Evolutionary conservation across 2,113 vertebrate species (phyloP).

Genomic region (Carettochelys insculpta): DNA sequence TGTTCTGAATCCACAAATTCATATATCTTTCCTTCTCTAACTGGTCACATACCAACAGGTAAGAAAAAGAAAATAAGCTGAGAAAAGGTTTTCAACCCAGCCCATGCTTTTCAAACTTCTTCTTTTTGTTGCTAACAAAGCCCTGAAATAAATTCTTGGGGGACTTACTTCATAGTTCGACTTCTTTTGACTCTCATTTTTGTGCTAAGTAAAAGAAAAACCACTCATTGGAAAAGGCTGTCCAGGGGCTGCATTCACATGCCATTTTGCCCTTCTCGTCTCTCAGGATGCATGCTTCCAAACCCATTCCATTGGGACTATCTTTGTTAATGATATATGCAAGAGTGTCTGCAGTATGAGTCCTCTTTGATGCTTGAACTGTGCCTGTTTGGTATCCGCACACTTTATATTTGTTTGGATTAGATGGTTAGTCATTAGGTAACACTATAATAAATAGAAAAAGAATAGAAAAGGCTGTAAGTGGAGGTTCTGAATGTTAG

Average conservation of each 20-base stretch:
- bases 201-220: not conserved
- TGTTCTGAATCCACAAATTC: not conserved
- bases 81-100: not conserved
- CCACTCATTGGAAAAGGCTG: not conserved
- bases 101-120: not conserved
- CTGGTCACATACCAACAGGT: not conserved
- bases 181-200: not conserved
- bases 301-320: not conserved
- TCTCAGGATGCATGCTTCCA: not conserved
- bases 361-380: not conserved
- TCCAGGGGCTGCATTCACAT: not conserved
- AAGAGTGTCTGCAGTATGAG: not conserved
- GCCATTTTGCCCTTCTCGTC: not conserved
- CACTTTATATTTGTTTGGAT: not conserved
- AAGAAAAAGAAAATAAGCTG: not conserved
- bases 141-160: not conserved
- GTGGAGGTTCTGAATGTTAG: not conserved
- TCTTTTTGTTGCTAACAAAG: not conserved
- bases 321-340: not conserved
- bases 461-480: not conserved
- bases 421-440: not conserved
- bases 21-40: not conserved
- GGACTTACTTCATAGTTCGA: not conserved
- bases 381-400: not conserved
- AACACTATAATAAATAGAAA: not conserved